Evolutionary conservation across 2,888 invertebrate genomes (phyloP).

Genomic region (Embidobia sp.): DNA sequence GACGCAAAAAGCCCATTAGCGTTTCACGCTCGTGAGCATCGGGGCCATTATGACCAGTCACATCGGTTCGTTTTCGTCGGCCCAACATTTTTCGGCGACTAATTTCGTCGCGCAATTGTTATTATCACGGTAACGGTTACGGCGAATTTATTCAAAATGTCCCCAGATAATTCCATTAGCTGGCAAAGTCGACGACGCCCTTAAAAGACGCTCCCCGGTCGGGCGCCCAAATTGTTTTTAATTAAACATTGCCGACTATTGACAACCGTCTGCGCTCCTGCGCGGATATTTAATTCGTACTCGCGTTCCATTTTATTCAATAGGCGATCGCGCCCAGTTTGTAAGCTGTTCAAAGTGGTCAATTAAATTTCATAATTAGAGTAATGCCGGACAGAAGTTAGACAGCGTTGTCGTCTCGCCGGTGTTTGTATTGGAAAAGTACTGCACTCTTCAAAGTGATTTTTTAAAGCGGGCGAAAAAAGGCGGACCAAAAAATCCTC

Average conservation of each 20-base stretch:
- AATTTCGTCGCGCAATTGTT: constrained; percentile 22
- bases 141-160: constrained; percentile 33
- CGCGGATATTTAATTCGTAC: constrained; percentile 2
- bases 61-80: no score
- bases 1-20: constrained; percentile 1
- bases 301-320: neutral
- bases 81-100: neutral
- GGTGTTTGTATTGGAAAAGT: no score
- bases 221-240: constrained; percentile 14
- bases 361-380: no score
- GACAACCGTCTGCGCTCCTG: neutral
- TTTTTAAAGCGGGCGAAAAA: no score
- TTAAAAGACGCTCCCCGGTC: constrained; percentile 8
- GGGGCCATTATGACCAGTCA: no score
- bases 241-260: constrained; percentile 10
- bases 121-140: constrained; percentile 22
- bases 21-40: no score
- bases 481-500: no score
- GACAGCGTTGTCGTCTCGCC: no score
- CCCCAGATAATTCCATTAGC: constrained; percentile 24
- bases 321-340: no score
- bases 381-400: no score
- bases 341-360: no score
- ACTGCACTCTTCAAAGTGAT: no score
- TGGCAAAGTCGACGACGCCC: constrained; percentile 8